phyloP scores from a whole-genome alignment of 1,140 invertebrate species.

The Camponotus vicinus region DNA sequence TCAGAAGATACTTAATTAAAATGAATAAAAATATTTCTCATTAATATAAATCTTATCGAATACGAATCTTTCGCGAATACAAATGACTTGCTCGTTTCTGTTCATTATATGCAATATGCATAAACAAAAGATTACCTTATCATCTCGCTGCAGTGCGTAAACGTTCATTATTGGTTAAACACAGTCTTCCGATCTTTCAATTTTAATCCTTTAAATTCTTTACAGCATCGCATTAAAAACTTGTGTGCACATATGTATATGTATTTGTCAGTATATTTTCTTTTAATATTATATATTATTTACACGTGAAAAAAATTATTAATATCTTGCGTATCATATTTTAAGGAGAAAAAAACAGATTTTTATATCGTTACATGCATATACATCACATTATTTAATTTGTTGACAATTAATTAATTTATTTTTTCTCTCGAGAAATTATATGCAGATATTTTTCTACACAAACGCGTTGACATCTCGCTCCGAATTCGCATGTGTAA shows the following conservation, averaged over 20 bases:
- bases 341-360: not conserved
- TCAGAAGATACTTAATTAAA: not conserved
- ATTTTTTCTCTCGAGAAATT: not conserved
- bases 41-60: not conserved
- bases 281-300: not conserved
- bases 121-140: conserved; percentile 44
- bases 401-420: not conserved
- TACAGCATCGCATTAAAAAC: not conserved
- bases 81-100: not conserved
- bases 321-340: not conserved
- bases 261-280: not conserved
- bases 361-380: not conserved
- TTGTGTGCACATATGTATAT: not conserved
- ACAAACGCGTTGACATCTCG: conserved; percentile 11
- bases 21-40: not conserved
- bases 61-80: not conserved
- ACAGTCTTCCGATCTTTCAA: not conserved
- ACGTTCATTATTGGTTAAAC: not conserved
- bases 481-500: conserved; percentile 39
- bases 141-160: not conserved
- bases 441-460: not conserved
- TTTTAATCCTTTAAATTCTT: not conserved
- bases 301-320: not conserved
- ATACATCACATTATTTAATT: too few relatives aligned
- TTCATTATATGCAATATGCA: not conserved